phyloP scores from a whole-genome alignment of 2,113 vertebrate species.

The Chascanopsetta lugubris region DNA sequence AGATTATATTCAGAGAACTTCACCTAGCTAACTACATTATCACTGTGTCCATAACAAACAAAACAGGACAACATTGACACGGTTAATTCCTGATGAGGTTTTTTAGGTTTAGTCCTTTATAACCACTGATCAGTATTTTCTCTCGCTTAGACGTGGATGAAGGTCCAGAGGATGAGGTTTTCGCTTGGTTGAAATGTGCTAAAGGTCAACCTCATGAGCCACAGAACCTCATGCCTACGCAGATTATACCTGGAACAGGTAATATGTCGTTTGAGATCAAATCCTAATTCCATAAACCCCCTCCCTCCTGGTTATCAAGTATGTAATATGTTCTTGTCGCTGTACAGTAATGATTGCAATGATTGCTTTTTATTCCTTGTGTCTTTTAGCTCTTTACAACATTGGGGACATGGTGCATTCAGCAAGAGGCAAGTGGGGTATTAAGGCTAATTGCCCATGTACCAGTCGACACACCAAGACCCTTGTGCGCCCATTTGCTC shows the following conservation, averaged over 20 bases:
- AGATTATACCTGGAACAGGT: constrained; percentile 99
- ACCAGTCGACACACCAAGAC: constrained; percentile 93
- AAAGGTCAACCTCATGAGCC: constrained; percentile 98
- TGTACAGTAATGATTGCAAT: neutral
- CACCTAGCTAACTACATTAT: neutral
- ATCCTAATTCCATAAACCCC: neutral
- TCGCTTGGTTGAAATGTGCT: constrained; percentile 97
- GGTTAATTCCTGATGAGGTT: neutral
- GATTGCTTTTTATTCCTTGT: constrained; percentile 21
- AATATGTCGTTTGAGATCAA: constrained; percentile 31
- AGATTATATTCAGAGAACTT: neutral
- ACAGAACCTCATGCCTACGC: constrained; percentile 98
- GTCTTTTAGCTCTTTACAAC: constrained; percentile 91
- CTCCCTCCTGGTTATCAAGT: neutral
- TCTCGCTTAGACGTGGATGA: constrained; percentile 87
- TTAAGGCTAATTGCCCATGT: constrained; percentile 98
- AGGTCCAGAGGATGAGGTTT: constrained; percentile 93
- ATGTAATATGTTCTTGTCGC: neutral
- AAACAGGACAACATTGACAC: no score
- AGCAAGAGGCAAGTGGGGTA: constrained; percentile 97
- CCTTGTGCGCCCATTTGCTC: constrained; percentile 88
- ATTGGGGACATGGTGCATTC: constrained; percentile 99
- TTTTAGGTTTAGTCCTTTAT: neutral
- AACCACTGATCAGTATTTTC: neutral
- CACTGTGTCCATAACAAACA: no score